A percentile compares a stretch with the other conserved stretches of the same genome.
phyloP scores from a whole-genome alignment of 2,113 vertebrate species.

The Merops nubicus region DNA sequence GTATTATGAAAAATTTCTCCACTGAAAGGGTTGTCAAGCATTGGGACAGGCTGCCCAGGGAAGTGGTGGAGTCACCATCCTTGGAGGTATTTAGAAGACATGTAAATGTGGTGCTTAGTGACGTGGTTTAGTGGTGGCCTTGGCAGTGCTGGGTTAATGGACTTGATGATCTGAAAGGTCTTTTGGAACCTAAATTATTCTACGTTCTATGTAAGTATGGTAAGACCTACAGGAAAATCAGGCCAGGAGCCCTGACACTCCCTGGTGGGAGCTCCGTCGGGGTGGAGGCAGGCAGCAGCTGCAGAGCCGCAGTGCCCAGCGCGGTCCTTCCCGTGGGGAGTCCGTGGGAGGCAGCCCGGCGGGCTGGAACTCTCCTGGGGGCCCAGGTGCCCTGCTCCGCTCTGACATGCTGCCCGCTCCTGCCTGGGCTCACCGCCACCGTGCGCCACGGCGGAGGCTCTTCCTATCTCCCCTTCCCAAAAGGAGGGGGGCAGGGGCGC shows the following conservation, averaged over 20 bases:
- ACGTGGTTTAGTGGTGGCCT: no score
- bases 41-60: no score
- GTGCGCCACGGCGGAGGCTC: neutral
- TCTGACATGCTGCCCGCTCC: neutral
- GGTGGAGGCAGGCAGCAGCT: neutral
- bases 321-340: fast-evolving
- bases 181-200: no score
- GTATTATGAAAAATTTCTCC: no score
- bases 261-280: fast-evolving
- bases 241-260: neutral
- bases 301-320: neutral
- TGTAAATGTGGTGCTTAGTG: no score
- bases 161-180: no score
- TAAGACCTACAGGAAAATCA: neutral
- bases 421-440: neutral
- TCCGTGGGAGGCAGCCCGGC: fast-evolving
- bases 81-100: no score
- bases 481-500: neutral
- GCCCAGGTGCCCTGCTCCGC: neutral
- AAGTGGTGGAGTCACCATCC: no score
- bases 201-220: neutral
- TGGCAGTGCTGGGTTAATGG: no score
- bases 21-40: no score
- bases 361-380: fast-evolving
- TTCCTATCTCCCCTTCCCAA: neutral